Evolutionary conservation across 2,888 invertebrate genomes (phyloP).

Genomic region (Leptogaster cylindrica): DNA sequence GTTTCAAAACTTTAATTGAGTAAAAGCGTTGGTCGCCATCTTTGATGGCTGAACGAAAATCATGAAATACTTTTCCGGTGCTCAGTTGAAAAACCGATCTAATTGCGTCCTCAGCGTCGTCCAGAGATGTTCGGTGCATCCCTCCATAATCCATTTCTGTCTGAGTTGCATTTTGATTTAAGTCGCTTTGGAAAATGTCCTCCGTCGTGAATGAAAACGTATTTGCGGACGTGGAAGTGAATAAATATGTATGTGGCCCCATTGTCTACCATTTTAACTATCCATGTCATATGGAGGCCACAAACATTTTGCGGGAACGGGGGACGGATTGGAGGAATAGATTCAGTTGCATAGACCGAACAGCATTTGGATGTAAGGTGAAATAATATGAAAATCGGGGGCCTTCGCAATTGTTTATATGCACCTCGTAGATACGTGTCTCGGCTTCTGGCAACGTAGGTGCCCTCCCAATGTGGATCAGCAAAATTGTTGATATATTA

Average conservation of each 20-base stretch:
- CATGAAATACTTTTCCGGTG: too few relatives aligned
- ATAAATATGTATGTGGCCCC: neutral
- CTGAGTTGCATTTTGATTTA: too few relatives aligned
- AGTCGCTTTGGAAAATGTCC: neutral
- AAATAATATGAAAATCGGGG: slow-evolving; percentile 31
- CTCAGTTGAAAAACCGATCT: too few relatives aligned
- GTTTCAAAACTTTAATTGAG: too few relatives aligned
- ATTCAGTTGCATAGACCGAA: slow-evolving; percentile 15
- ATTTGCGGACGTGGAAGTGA: neutral
- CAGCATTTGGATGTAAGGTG: slow-evolving; percentile 15
- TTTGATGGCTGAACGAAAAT: too few relatives aligned
- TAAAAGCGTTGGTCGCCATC: too few relatives aligned
- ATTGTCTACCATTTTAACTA: neutral
- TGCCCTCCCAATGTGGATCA: slow-evolving; percentile 30
- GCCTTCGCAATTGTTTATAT: slow-evolving; percentile 5
- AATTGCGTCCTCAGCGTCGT: too few relatives aligned
- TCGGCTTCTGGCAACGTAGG: neutral
- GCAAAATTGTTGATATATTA: slow-evolving; percentile 34
- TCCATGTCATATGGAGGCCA: neutral
- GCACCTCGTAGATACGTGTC: slow-evolving; percentile 9
- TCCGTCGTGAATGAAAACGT: neutral
- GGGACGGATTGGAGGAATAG: too few relatives aligned
- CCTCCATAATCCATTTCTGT: too few relatives aligned
- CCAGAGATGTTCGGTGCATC: too few relatives aligned
- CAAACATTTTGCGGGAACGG: neutral